phyloP scores from a whole-genome alignment of 2,797 vertebrate genomes.

The Hybognathus amarus region DNA sequence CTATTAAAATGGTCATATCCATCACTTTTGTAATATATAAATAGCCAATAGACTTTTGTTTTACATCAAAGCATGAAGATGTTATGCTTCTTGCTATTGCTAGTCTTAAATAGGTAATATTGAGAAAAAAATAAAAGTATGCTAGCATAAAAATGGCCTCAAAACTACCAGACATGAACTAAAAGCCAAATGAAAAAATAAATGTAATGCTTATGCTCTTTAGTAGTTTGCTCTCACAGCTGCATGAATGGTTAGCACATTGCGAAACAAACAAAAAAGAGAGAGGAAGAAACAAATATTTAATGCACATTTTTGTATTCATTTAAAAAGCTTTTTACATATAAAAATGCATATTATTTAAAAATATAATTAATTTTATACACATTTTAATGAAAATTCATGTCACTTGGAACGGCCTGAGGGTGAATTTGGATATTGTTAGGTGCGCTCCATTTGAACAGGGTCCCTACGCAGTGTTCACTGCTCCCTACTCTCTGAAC shows the following conservation, averaged over 20 bases:
- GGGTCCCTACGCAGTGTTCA: too few species aligned
- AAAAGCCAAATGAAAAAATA: not conserved
- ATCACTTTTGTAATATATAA: not conserved
- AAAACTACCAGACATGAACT: not conserved
- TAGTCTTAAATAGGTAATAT: not conserved
- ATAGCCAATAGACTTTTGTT: not conserved
- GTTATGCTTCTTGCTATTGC: not conserved
- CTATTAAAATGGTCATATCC: not conserved
- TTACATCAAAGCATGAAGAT: not conserved
- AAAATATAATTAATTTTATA: not conserved
- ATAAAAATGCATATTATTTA: not conserved
- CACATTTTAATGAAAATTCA: not conserved
- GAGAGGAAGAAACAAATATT: not conserved
- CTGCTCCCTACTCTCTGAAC: too few species aligned
- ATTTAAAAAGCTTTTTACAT: not conserved
- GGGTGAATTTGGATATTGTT: not conserved
- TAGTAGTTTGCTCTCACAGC: not conserved
- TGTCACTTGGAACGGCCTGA: not conserved
- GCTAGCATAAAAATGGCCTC: not conserved
- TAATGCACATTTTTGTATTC: not conserved
- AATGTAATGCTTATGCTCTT: not conserved
- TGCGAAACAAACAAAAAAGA: not conserved
- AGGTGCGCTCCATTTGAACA: too few species aligned
- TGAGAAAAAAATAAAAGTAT: not conserved
- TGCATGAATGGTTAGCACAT: not conserved